Base-by-base conservation (phyloP, 2,113 vertebrate genomes). In the Cephalopterus ornatus region DNA sequence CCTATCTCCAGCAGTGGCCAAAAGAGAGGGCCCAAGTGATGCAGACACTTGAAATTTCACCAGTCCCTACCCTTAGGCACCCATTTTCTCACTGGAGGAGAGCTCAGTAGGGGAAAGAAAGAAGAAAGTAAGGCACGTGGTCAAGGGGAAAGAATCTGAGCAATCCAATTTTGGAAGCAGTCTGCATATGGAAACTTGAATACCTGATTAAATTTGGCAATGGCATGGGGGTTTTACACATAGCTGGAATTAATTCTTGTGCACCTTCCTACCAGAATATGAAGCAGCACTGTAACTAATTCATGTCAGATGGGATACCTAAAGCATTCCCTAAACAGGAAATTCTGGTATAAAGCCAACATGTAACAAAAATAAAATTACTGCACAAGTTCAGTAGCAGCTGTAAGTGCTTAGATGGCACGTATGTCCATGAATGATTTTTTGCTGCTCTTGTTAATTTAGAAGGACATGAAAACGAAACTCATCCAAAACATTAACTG, bases 51-150 rank as follows among this genome's bases (percentile, higher is more conserved):
- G 37, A 41, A 53, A 85, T 23, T 37, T 18, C n/a, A 47, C 27
- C 70, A 63, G 23, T 24, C 23, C 39, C 55, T 41, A 52, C 41
- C 63, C 37, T 56, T 7, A n/a, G 14, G n/a, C 16, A 82, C 58
- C 42, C 46, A 74, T 14, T 11, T 61, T 80, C 61, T 23, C 50
- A 68, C 32, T 14, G 46, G 33, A 62, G 7, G 27, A 61, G 11
- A 88, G 27, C 22, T 42, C 46, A 65, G 33, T 35, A 66, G 56
- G 22, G 28, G 10, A 92, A 61, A 63, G 15, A 22, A 67, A 37
- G 5, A 49, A 20, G 17, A 47, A 42, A 23, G 12, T 6, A 20
- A 39, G 21, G 30, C 8, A 61, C 3, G 32, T 0, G 0, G 18
- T 0, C n/a, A 39, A 59, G 4, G 30, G 23, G 13, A 49, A 77